Evolutionary conservation across 2,888 invertebrate genomes (phyloP), one percentile per base, ranked within the genome.

Genomic region (Lasius fuliginosus): DNA sequence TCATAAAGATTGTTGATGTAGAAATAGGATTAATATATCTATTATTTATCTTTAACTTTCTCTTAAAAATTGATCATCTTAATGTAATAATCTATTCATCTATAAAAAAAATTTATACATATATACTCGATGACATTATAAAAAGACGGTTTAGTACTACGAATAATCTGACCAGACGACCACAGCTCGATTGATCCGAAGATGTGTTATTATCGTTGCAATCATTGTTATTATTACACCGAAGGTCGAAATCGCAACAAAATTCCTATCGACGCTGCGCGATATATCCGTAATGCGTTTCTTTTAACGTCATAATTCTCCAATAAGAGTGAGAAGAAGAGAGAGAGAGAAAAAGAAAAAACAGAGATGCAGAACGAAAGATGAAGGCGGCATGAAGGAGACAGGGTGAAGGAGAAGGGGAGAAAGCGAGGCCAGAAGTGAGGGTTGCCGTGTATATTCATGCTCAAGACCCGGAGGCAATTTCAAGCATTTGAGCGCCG

Each of bases 401-500:
- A 81, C 18, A 60, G 49, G 42, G 42, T 53, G 46, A 42, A 71
- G 56, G 60, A 56, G 77, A 64, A 56, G 60, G 76, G 84, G 74
- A 84, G 83, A 73, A 85, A 82, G 74, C 42, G 75, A 84, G 71
- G 82, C 65, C 74, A 85, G 69, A 73, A 82, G 77, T 65, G 81
- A 83, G 83, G 83, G 84, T 86, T 82, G 86, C 69, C 73, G 85
- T 81, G 84, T 85, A 83, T 87, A 83, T 49, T 83, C 85, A 82
- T 85, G 85, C 88, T 82, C 88, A 84, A 86, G 89, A 91, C 90
- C 94, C 92, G 90, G 92, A 94, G 94, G 94, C 94, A 94, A 94
- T 94, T 94, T 94, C 92, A 91, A 93, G 93, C 92, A 94, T 94
- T 94, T 93, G 94, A 94, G 93, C 93, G 92, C 94, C 94, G 94